Conservation (phyloP, 2,113 vertebrate species). For the Zosterops pallidus region DNA sequence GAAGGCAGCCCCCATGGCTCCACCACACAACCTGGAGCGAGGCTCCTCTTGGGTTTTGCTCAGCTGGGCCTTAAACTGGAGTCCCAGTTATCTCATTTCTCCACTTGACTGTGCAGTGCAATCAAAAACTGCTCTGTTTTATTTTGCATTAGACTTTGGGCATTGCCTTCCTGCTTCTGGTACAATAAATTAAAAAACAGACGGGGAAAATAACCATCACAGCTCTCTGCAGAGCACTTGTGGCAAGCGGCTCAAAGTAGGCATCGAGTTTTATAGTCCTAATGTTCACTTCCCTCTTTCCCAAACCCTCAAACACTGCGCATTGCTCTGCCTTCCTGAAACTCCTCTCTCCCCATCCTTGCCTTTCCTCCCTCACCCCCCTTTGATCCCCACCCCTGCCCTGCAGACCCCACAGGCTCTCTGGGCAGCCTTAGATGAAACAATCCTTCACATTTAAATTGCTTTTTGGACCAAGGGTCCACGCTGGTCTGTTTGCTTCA, state of each 20-base stretch:
- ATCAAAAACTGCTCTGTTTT: background rate
- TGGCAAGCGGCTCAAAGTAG: background rate
- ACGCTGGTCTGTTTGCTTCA: background rate
- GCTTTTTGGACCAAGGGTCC: background rate
- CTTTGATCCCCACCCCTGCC: background rate
- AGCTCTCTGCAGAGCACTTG: slow-evolving; percentile 30
- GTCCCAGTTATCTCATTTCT: background rate
- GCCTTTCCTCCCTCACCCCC: background rate
- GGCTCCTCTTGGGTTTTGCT: background rate
- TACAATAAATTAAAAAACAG: background rate
- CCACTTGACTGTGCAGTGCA: background rate
- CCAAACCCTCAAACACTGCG: background rate
- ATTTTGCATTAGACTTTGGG: slow-evolving; percentile 8
- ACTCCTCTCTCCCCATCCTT: background rate
- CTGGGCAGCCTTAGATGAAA: background rate
- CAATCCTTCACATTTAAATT: accelerated
- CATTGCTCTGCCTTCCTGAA: background rate
- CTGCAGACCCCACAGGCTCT: background rate
- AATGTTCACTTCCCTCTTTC: background rate
- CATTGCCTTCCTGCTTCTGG: background rate
- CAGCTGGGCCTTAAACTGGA: background rate
- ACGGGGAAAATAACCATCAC: slow-evolving; percentile 6
- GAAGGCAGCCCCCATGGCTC: background rate
- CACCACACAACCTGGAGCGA: background rate
- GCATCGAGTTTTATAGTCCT: background rate